These are phyloP conservation scores for Rhyacophila evoluta DNA, from an alignment of 2,888 invertebrate species.

Conservation along the genomic window DNA sequence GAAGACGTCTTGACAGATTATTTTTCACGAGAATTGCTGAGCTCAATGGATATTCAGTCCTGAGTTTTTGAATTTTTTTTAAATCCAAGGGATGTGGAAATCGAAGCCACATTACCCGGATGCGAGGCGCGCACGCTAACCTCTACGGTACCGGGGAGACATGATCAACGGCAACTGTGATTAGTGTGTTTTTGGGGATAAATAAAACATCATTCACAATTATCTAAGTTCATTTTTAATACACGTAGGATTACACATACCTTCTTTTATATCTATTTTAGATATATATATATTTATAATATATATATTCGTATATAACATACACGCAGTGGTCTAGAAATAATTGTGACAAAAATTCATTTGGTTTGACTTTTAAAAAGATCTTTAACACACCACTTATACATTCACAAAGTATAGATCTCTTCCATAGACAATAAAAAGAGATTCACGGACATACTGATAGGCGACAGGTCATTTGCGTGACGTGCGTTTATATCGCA, in stretches of 20 bases:
- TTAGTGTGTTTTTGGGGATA: neutral
- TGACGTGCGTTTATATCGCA: neutral
- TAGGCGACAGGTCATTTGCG: slow-evolving; percentile 10
- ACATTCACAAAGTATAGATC: slow-evolving; percentile 39
- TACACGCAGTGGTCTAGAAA: slow-evolving; percentile 54
- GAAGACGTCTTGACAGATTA: too few relatives aligned
- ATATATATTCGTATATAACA: slow-evolving; percentile 52
- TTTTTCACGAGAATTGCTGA: too few relatives aligned
- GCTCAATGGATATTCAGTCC: too few relatives aligned
- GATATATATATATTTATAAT: slow-evolving; percentile 49
- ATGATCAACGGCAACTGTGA: too few relatives aligned
- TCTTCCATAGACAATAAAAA: slow-evolving; percentile 35
- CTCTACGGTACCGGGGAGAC: too few relatives aligned
- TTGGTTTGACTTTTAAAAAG: slow-evolving; percentile 44
- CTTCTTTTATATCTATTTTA: slow-evolving; percentile 50
- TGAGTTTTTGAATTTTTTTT: too few relatives aligned
- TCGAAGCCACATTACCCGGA: too few relatives aligned
- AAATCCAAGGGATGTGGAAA: too few relatives aligned
- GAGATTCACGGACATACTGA: slow-evolving; percentile 34
- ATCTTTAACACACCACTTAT: slow-evolving; percentile 42
- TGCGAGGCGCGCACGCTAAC: too few relatives aligned
- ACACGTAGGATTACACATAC: slow-evolving; percentile 55
- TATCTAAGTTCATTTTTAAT: slow-evolving; percentile 54
- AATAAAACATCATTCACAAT: slow-evolving; percentile 50
- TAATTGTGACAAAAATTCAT: slow-evolving; percentile 45